A percentile compares a stretch with the other conserved stretches of the same genome.
Evolutionary conservation across 2,888 invertebrate genomes (phyloP).

Genomic region (Taenaris catops): DNA sequence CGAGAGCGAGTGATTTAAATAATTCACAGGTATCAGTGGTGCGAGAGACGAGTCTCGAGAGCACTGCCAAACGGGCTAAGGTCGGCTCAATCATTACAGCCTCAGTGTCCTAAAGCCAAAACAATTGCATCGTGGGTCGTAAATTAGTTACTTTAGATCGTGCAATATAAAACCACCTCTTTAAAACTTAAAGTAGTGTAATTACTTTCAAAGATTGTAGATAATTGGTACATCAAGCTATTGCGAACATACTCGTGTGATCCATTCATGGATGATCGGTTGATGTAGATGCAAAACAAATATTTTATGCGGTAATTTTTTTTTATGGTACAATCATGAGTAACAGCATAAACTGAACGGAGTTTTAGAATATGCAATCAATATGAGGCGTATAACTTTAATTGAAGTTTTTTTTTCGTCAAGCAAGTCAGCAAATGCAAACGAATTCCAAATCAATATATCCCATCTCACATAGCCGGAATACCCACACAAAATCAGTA

Average conservation of each 20-base stretch:
- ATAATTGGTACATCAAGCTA: constrained; percentile 1
- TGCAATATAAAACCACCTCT: constrained; percentile 16
- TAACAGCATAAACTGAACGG: too few species aligned
- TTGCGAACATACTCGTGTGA: neutral
- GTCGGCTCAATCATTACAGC: constrained; percentile 48
- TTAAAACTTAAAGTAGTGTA: constrained; percentile 10
- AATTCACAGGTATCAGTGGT: constrained; percentile 20
- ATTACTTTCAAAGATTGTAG: constrained; percentile 11
- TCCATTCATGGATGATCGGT: neutral
- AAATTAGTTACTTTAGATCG: constrained; percentile 42
- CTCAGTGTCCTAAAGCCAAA: constrained; percentile 38
- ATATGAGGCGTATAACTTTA: too few species aligned
- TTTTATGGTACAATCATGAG: too few species aligned
- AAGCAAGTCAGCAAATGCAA: too few species aligned
- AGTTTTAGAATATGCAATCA: too few species aligned
- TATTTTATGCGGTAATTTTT: too few species aligned
- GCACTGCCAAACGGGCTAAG: constrained; percentile 48
- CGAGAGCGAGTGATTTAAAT: constrained; percentile 17
- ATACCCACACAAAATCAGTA: too few species aligned
- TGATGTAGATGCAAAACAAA: too few species aligned
- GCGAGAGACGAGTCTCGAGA: constrained; percentile 20
- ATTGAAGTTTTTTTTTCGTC: too few species aligned
- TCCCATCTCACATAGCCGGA: too few species aligned
- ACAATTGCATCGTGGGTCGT: constrained; percentile 57
- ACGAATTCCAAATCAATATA: too few species aligned